Conservation (phyloP, 2,113 vertebrate genomes). For the Manacus vitellinus region DNA sequence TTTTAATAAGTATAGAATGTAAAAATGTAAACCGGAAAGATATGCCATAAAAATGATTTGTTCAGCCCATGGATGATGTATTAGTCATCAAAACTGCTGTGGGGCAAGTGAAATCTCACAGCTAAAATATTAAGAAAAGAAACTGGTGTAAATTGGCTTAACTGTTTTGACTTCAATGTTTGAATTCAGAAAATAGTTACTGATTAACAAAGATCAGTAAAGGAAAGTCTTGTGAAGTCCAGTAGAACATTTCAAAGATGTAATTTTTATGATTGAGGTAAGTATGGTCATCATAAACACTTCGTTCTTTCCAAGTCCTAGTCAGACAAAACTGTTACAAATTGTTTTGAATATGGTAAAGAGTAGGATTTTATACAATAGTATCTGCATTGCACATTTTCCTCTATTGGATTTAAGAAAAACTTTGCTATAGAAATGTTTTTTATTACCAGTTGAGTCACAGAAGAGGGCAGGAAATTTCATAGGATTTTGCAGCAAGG, state of each 20-base stretch:
- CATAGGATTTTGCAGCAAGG: neutral
- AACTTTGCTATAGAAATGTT: neutral
- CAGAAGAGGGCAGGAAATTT: neutral
- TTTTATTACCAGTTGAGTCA: neutral
- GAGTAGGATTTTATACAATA: neutral
- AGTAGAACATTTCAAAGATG: neutral
- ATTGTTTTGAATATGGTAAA: neutral
- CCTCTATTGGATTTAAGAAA: neutral
- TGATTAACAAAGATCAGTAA: neutral
- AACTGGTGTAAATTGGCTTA: neutral
- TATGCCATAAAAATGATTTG: neutral
- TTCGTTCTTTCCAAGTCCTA: neutral
- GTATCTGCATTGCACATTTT: neutral
- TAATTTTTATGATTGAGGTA: neutral
- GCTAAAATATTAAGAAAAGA: neutral
- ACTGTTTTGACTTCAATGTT: neutral
- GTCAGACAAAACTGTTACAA: neutral
- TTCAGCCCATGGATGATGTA: neutral
- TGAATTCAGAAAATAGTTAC: neutral
- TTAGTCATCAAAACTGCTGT: neutral
- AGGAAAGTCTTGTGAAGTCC: neutral
- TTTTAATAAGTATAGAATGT: neutral
- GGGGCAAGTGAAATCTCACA: neutral
- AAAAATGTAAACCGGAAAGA: neutral
- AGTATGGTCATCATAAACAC: neutral